These are phyloP conservation scores for Synanthedon tipuliformis DNA, from an alignment of 2,888 invertebrate species.

Conservation along the genomic window DNA sequence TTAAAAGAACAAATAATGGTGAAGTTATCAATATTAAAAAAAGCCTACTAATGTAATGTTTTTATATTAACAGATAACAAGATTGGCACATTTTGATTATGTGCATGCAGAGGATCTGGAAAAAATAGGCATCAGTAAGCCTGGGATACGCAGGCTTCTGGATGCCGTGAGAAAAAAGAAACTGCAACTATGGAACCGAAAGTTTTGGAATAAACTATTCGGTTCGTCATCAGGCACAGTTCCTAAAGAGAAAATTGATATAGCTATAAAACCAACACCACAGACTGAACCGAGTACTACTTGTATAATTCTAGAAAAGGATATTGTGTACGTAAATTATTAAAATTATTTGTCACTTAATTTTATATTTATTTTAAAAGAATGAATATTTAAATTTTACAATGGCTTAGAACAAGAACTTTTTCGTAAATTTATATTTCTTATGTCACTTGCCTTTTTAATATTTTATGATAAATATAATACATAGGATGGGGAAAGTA, in stretches of 20 bases:
- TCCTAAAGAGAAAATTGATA: conserved; percentile 57
- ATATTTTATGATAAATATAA: neutral
- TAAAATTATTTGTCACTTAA: too few species aligned
- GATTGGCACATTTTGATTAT: conserved; percentile 95
- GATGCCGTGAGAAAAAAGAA: conserved; percentile 93
- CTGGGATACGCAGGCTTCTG: conserved; percentile 88
- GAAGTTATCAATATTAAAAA: neutral
- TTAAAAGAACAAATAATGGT: neutral
- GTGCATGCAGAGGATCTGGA: conserved; percentile 96
- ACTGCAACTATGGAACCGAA: conserved; percentile 83
- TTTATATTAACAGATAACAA: conserved; percentile 76
- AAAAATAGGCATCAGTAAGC: conserved; percentile 93
- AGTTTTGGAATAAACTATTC: conserved; percentile 84
- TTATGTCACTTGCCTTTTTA: neutral
- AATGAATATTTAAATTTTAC: too few species aligned
- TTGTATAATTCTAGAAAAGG: conserved; percentile 87
- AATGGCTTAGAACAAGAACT: too few species aligned
- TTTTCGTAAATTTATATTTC: neutral
- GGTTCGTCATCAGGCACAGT: conserved; percentile 54
- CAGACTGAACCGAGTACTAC: conserved; percentile 67
- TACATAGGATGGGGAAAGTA: too few species aligned
- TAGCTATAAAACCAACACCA: conserved; percentile 43
- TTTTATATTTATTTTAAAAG: too few species aligned
- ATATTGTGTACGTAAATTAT: conserved; percentile 70
- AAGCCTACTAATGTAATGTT: neutral